Base-by-base conservation (phyloP, 2,797 vertebrate species). In the Schizopygopsis malacanthus region DNA sequence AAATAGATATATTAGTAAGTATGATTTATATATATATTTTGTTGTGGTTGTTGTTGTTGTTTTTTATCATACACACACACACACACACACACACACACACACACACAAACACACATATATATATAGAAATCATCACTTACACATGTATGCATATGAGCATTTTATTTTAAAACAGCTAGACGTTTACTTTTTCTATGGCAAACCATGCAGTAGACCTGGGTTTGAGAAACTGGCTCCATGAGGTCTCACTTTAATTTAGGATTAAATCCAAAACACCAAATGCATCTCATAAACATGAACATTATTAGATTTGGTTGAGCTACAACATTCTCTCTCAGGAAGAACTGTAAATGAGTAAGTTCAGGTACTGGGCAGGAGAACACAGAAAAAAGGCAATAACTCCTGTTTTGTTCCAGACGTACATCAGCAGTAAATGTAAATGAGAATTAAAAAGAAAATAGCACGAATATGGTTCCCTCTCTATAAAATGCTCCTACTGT, bases 201-300 rank as follows among this genome's bases (percentile, higher is more conserved):
- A 77, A 54, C 73, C 63, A 25, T 25, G 56, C 22, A 84, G 75
- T 18, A 70, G 76, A 70, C 39, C 63, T 16, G 52, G 75, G 16
- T 83, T 28, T 67, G 16, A 50, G 11, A 63, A 84, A 82, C 77
- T 83, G 78, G 15, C 50, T 79, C 71, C 73, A 65, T 22, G 50
- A 85, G 52, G 83, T 79, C 52, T 85, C 76, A 2, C 15, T 73
- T 73, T 73, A 59, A 72, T 86, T 87, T 90, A 85, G 59, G 88
- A 85, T 89, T 87, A 86, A 67, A 18, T 86, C 84, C 90, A 87
- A 85, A 85, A 85, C 69, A 41, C 88, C 75, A 90, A 92, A 92
- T 89, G 52, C 79, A 92, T 90, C 92, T 91, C 91, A 87, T 93
- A 93, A 93, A 93, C 85, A 89, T 86, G 43, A 83, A 82, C 78